A percentile compares a stretch with the other conserved stretches of the same genome.
Conservation (phyloP, 2,113 vertebrate species). For the Rhinichthys klamathensis region DNA sequence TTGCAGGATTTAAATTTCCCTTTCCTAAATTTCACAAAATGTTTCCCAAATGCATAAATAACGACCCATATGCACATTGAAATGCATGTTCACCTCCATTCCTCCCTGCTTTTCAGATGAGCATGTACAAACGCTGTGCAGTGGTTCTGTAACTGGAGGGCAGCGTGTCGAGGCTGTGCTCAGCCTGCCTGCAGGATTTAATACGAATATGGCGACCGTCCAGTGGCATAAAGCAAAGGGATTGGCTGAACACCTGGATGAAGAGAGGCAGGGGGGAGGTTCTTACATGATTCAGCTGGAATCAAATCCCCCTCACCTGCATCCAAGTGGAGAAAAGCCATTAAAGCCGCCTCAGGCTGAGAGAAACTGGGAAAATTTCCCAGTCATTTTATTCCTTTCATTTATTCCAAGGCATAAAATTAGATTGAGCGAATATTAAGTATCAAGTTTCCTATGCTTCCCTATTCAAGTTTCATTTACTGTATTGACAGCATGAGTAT, state of each 20-base stretch:
- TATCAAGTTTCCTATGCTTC: slow-evolving; percentile 44
- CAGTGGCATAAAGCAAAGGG: slow-evolving; percentile 84
- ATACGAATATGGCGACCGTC: slow-evolving; percentile 91
- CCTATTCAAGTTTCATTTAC: not conserved
- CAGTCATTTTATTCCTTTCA: slow-evolving; percentile 66
- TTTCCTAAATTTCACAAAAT: too few species aligned
- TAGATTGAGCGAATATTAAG: slow-evolving; percentile 43
- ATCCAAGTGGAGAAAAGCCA: slow-evolving; percentile 82
- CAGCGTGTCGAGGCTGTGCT: slow-evolving; percentile 63
- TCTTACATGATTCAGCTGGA: slow-evolving; percentile 64
- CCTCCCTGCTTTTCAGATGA: slow-evolving; percentile 18
- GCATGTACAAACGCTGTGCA: not conserved
- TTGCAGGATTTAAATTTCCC: not conserved
- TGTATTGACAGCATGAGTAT: slow-evolving; percentile 34
- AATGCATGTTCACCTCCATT: slow-evolving; percentile 28
- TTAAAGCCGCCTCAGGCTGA: slow-evolving; percentile 88
- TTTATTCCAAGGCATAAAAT: slow-evolving; percentile 42
- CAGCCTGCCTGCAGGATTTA: slow-evolving; percentile 90
- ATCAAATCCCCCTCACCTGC: slow-evolving; percentile 84
- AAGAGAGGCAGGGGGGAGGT: slow-evolving; percentile 64
- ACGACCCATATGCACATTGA: slow-evolving; percentile 7
- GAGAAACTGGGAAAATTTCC: slow-evolving; percentile 79
- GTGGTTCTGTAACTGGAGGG: slow-evolving; percentile 54
- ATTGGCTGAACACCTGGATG: slow-evolving; percentile 87
- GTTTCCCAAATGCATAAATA: not conserved